Percentiles rank a stretch among this genome's conserved stretches.
These are phyloP conservation scores for Steatornis caripensis DNA, from an alignment of 2,113 vertebrate genomes.

Conservation along the genomic window DNA sequence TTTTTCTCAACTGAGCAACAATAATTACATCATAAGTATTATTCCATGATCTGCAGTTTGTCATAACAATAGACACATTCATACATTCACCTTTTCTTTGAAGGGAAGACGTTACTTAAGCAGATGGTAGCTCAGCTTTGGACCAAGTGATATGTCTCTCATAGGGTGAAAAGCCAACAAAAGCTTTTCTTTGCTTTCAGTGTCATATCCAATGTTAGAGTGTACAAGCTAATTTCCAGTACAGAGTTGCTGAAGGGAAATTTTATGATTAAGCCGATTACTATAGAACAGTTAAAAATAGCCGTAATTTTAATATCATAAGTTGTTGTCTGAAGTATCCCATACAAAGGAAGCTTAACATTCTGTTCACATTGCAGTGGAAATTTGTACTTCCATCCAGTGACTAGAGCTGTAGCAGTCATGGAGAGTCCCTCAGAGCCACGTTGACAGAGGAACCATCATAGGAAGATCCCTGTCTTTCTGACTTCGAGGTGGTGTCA, in stretches of 20 bases:
- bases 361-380: not conserved
- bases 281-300: not conserved
- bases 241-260: not conserved
- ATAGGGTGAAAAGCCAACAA: not conserved
- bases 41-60: not conserved
- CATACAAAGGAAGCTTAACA: not conserved
- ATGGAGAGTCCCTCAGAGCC: not conserved
- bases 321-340: not conserved
- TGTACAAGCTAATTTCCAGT: not conserved
- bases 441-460: not conserved
- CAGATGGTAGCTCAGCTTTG: not conserved
- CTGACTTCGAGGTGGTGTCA: not conserved
- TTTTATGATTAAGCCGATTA: not conserved
- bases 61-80: not conserved
- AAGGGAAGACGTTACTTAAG: not conserved
- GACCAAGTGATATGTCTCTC: not conserved
- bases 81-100: not conserved
- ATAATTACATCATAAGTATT: not conserved
- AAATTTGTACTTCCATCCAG: not conserved
- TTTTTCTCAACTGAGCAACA: not conserved
- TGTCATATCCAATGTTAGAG: not conserved
- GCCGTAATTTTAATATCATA: not conserved
- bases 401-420: not conserved
- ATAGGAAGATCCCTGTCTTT: not conserved
- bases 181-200: not conserved